Evolutionary conservation across 2,888 invertebrate genomes (phyloP), one percentile per base, ranked within the genome.

Genomic region (Callinectes sapidus): DNA sequence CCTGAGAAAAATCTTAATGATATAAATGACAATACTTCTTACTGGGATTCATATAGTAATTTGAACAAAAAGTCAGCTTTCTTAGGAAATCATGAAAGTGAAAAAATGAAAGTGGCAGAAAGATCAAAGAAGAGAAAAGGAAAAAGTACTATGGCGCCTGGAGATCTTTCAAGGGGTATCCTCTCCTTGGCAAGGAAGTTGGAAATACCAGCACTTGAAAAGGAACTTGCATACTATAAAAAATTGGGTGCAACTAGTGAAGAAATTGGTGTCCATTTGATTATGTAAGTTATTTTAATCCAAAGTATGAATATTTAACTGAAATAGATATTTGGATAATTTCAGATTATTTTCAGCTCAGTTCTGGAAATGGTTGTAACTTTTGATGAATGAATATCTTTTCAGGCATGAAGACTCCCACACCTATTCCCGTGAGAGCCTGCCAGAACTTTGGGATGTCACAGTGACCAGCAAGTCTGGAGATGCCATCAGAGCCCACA

Each of bases 401-500:
- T 81, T 16, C 81, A 81, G 81, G 81, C 32, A 32, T 81, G 35
- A 35, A 18, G 81, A 35, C 14, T 35, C 32, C 3, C 16, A 14
- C 35, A 35, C 35, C 28, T 93, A 93, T 66, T 42, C 32, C 23
- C 92, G 92, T 16, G 86, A 89, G 48, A 89, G 23, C 18, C 32
- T 88, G 42, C 88, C 88, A 0, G 96, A 96, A 18, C 96, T 97
- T 0, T 97, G 96, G 94, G 97, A 97, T 95, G 97, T 97, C 0
- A 96, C 96, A 85, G 97, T 97, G 55, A 96, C 96, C 71, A 96
- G 96, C 85, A 95, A 95, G 66, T 96, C 96, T 95, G 95, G 95
- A 35, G 95, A 94, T n/a, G 94, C 95, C 86, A 95, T 98, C 39
- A 95, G 96, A 0, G 98, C 98, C 0, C 98, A 98, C 95, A 97